Evolutionary conservation across 2,113 vertebrate species (phyloP).

Genomic region (Catharus minimus): DNA sequence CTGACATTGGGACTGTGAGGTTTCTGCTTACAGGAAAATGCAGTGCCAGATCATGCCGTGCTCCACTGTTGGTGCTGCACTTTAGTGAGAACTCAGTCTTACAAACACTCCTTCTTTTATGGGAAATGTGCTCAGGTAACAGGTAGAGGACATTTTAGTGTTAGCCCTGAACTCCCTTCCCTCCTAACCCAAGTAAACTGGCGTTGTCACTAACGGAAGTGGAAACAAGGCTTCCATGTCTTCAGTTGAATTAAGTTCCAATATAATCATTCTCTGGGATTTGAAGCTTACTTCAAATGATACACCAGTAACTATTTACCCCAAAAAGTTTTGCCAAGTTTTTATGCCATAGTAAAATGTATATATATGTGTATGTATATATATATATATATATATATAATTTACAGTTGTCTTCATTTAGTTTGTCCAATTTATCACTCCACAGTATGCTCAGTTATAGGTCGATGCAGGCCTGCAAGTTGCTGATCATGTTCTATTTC

Average conservation of each 20-base stretch:
- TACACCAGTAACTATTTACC: background rate
- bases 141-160: background rate
- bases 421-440: background rate
- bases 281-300: background rate
- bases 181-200: background rate
- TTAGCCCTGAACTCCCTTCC: background rate
- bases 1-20: background rate
- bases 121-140: background rate
- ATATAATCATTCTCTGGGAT: background rate
- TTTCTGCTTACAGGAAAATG: background rate
- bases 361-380: background rate
- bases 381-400: background rate
- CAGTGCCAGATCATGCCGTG: background rate
- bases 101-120: background rate
- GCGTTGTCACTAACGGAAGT: background rate
- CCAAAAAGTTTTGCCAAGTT: background rate
- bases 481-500: constrained; percentile 76
- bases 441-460: background rate
- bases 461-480: background rate
- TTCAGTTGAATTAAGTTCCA: background rate
- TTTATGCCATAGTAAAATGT: background rate
- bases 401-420: constrained; percentile 16
- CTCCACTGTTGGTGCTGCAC: background rate
- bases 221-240: constrained; percentile 12
- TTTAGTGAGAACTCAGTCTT: background rate